Evolutionary conservation across 2,888 invertebrate species (phyloP).

Genomic region (Acrobasis repandana): DNA sequence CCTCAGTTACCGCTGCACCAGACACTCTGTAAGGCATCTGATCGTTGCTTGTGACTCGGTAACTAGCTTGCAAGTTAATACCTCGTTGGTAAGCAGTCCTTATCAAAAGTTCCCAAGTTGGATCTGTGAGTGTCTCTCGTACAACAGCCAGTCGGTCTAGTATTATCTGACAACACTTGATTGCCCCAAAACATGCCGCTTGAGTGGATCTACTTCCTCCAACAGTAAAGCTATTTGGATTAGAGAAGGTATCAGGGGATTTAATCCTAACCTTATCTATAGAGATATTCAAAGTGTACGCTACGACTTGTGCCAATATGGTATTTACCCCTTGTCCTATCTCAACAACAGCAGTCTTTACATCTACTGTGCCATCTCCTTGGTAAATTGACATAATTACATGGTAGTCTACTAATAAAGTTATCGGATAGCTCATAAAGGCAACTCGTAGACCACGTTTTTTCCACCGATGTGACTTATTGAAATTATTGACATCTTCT

Average conservation of each 20-base stretch:
- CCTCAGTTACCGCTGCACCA: conserved; percentile 84
- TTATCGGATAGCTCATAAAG: conserved; percentile 86
- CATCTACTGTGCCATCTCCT: conserved; percentile 87
- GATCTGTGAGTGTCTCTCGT: conserved; percentile 60
- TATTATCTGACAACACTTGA: conserved; percentile 78
- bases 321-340: conserved; percentile 92
- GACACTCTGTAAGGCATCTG: conserved; percentile 78
- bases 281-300: conserved; percentile 86
- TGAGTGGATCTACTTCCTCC: conserved; percentile 84
- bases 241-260: conserved; percentile 81
- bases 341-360: conserved; percentile 89
- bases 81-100: conserved; percentile 65
- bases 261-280: conserved; percentile 86
- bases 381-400: conserved; percentile 87
- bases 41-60: conserved; percentile 52
- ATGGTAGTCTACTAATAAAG: conserved; percentile 76
- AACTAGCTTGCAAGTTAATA: conserved; percentile 62
- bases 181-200: conserved; percentile 52
- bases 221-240: conserved; percentile 85
- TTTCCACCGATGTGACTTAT: conserved; percentile 88
- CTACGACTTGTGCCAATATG: conserved; percentile 85
- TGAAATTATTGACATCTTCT: conserved; percentile 81
- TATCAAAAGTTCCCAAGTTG: conserved; percentile 79
- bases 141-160: conserved; percentile 71
- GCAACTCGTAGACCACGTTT: conserved; percentile 88